Conservation (phyloP, 2,113 vertebrate species). For the Vidua macroura region DNA sequence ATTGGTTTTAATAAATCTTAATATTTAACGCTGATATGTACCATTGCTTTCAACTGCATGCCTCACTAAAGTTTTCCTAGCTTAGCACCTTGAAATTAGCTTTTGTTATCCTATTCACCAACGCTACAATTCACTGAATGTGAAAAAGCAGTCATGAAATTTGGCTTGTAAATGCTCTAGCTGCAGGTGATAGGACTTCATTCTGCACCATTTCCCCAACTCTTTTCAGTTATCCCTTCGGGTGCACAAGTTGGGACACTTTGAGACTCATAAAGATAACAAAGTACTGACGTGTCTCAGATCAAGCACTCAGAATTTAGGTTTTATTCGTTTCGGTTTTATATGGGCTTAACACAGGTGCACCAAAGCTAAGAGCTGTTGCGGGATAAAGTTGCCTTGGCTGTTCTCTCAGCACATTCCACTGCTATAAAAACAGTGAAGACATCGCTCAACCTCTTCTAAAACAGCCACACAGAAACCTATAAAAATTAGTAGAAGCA, state of each 20-base stretch:
- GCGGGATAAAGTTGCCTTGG: background rate
- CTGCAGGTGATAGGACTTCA: background rate
- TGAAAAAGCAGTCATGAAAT: background rate
- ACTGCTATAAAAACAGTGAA: background rate
- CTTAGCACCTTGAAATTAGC: background rate
- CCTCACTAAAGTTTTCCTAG: background rate
- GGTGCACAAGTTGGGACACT: background rate
- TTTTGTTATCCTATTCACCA: background rate
- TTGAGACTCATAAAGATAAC: background rate
- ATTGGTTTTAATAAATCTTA: background rate
- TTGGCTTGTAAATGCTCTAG: background rate
- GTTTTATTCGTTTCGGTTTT: background rate
- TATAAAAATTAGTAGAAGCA: background rate
- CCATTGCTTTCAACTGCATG: background rate
- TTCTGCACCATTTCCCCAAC: background rate
- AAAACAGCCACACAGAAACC: background rate
- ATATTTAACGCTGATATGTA: background rate
- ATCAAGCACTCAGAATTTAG: background rate
- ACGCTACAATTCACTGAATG: background rate
- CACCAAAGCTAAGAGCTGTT: background rate
- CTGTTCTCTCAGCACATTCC: background rate
- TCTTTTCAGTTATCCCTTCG: background rate
- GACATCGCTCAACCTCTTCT: background rate
- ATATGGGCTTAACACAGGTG: background rate
- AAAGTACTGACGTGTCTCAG: background rate